Percentiles rank a stretch among this genome's conserved stretches.
These are phyloP conservation scores for Hyaena hyaena DNA, from an alignment of 2,113 vertebrate species.

Conservation along the genomic window DNA sequence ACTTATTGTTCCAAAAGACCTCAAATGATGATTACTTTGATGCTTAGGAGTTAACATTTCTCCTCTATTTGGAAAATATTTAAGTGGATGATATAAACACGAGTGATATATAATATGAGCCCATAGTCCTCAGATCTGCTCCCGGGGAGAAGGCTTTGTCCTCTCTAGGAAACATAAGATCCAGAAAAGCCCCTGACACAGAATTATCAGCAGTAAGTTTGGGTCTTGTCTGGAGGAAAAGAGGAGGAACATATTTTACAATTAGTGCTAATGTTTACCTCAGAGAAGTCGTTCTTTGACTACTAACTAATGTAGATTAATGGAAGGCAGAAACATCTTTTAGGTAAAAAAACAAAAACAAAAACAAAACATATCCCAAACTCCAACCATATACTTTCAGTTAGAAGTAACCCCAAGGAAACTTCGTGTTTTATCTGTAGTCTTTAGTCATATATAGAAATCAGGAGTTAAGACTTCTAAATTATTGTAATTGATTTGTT, in stretches of 20 bases:
- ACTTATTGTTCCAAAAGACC: neutral
- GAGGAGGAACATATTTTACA: neutral
- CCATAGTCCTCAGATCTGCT: neutral
- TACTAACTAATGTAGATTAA: neutral
- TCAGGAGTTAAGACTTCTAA: neutral
- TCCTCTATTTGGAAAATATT: neutral
- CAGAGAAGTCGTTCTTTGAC: neutral
- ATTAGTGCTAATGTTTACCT: neutral
- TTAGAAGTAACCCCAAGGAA: neutral
- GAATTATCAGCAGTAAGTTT: neutral
- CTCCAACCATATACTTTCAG: neutral
- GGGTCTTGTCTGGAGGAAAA: neutral
- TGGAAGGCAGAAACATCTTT: neutral
- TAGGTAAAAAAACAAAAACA: neutral
- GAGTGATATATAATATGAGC: neutral
- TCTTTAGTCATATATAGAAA: constrained; percentile 32
- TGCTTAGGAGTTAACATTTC: neutral
- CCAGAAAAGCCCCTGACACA: fast-evolving
- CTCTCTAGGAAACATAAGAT: neutral
- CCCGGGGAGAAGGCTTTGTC: neutral
- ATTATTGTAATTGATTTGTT: constrained; percentile 20
- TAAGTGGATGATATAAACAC: neutral
- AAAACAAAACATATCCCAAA: neutral
- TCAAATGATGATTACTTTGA: neutral
- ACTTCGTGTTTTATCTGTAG: neutral